These are phyloP conservation scores for Oncorhynchus mykiss DNA, from an alignment of 2,113 vertebrate genomes.

Conservation along the genomic window DNA sequence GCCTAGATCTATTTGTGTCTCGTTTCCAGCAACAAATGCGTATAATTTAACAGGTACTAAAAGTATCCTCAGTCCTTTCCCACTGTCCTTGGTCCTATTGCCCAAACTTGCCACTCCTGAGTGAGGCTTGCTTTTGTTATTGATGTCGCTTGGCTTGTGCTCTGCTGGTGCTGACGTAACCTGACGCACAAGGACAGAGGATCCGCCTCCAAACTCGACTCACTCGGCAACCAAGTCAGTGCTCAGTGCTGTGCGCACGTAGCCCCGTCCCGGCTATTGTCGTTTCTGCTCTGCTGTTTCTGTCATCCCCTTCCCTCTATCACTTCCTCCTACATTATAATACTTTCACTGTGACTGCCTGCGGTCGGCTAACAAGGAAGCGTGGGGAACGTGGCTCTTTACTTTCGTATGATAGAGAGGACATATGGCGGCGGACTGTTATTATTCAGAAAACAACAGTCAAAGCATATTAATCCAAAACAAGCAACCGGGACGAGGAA, in stretches of 20 bases:
- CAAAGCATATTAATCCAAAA: slow-evolving; percentile 42
- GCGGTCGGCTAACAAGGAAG: slow-evolving; percentile 28
- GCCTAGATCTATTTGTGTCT: too few relatives aligned
- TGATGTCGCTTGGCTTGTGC: slow-evolving; percentile 33
- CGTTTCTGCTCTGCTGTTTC: slow-evolving; percentile 8
- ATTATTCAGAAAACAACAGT: slow-evolving; percentile 37
- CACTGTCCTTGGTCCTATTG: not conserved
- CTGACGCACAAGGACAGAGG: slow-evolving; percentile 28
- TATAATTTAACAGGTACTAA: too few relatives aligned
- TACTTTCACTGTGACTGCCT: slow-evolving; percentile 17
- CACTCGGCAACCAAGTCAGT: slow-evolving; percentile 3
- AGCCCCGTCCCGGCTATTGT: not conserved
- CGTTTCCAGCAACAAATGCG: too few relatives aligned
- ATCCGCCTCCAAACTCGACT: slow-evolving; percentile 12
- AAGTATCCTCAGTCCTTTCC: too few relatives aligned
- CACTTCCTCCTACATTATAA: slow-evolving; percentile 41
- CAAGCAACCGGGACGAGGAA: slow-evolving; percentile 29
- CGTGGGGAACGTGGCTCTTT: slow-evolving; percentile 40
- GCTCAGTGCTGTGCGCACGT: slow-evolving; percentile 6
- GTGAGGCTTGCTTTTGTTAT: slow-evolving; percentile 11
- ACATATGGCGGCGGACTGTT: slow-evolving; percentile 55
- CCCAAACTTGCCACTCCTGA: not conserved
- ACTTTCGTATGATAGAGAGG: slow-evolving; percentile 38
- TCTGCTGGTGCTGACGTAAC: slow-evolving; percentile 55
- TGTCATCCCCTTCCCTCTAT: slow-evolving; percentile 35